phyloP scores from a whole-genome alignment of 2,797 vertebrate genomes.

The Menidia menidia region DNA sequence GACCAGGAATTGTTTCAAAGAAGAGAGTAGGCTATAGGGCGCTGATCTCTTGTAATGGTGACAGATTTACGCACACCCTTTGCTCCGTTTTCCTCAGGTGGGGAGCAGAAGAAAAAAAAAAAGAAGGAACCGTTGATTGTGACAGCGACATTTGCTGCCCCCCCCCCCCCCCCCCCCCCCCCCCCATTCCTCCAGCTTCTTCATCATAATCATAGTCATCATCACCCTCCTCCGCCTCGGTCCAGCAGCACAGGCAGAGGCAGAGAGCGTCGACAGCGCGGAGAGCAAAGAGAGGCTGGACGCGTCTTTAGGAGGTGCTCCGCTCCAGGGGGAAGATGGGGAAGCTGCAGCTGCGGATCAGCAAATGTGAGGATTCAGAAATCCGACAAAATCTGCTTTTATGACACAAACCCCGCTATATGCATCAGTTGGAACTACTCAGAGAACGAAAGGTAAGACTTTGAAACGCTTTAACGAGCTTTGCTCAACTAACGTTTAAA shows the following conservation, averaged over 20 bases:
- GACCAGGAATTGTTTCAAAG: neutral
- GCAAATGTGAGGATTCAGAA: conserved; percentile 63
- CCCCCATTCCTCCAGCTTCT: conserved; percentile 44
- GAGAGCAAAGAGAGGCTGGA: conserved; percentile 30
- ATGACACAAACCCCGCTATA: conserved; percentile 65
- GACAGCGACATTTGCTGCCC: conserved; percentile 63
- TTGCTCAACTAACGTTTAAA: neutral
- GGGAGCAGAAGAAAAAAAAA: conserved; percentile 8
- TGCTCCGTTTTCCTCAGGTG: conserved; percentile 16
- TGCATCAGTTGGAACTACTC: conserved; percentile 57
- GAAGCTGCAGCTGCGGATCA: conserved; percentile 71
- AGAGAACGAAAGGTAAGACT: conserved; percentile 72
- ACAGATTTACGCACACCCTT: conserved; percentile 29
- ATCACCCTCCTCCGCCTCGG: conserved; percentile 30
- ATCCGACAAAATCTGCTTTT: conserved; percentile 60
- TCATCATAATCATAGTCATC: conserved; percentile 23
- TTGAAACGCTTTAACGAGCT: neutral
- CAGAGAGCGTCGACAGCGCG: conserved; percentile 41
- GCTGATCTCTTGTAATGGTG: conserved; percentile 31
- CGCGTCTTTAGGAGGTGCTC: conserved; percentile 63
- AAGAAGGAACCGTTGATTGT: conserved; percentile 61
- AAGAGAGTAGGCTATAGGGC: neutral
- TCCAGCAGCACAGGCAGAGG: conserved; percentile 27
- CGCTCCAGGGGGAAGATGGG: conserved; percentile 70
- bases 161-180: conserved; percentile 6